Base-by-base conservation (phyloP, 2,797 vertebrate genomes). In the Lithobates sylvaticus region DNA sequence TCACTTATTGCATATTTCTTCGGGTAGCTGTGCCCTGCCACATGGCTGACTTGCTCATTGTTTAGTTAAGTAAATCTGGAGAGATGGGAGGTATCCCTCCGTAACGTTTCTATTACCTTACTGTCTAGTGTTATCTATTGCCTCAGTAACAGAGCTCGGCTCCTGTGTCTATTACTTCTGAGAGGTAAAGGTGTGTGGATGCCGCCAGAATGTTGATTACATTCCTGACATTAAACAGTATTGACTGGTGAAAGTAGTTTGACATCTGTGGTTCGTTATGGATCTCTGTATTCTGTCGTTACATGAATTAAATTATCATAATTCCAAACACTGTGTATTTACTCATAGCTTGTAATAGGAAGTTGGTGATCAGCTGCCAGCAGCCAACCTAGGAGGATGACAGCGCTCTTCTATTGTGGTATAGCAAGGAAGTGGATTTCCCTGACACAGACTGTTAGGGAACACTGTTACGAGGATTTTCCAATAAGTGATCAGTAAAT, bases 191-290 rank as follows among this genome's bases (percentile, higher is more conserved):
- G 67, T 47, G 18, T 16, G 21, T 18, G 13, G 0, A 81, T 72
- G 69, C 79, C 27, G 79, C 47, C 79, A 18, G 79, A 71, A 81
- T 81, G 32, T 81, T 72, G 61, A 72, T 4, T 29, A 26, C 44
- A 5, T 27, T 39, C 44, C 69, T 81, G 69, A 72, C 79, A 81
- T 81, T 61, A 23, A 71, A 16, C 32, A 69, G 8, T 50, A 70
- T 34, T 36, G 27, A 80, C 78, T 70, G 77, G 3, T 6, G 78
- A 70, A 34, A 9, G 65, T 50, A 18, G 10, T 68, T 47, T 50
- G 65, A 70, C 67, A n/a, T 70, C 67, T 70, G 27, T 6, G 21
- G 18, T 34, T 69, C 26, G 27, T 15, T 69, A 69, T 34, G 42
- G 70, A 54, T 70, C 39, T 23, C 23, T 26, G 12, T 69, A 42